Base-by-base conservation (phyloP, 2,888 invertebrate species). In the Platycnemis pennipes region DNA sequence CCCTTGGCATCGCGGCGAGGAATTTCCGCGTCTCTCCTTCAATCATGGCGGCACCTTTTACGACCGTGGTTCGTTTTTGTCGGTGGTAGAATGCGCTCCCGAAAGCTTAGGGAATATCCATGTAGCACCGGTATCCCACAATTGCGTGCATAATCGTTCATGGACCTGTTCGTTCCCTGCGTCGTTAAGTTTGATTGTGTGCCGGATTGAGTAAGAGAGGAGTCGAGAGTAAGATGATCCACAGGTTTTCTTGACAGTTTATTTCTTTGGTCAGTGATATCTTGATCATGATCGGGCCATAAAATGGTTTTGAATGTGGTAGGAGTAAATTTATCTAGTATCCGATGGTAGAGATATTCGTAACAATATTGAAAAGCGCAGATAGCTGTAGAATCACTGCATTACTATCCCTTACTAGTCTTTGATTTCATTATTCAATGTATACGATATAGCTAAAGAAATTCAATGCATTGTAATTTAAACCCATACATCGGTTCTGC, bases 21-120 rank as follows among this genome's bases (percentile, higher is more conserved):
- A 87, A 88, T 46, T 44, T 8, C 31, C n/a, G 88, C 42, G 46
- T 0, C 77, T 16, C 26, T 37, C 87, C 46, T 22, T 19, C 8
- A 49, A 88, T 88, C 49, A 88, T 42, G 88, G 46, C 88, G 49
- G 13, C 88, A 88, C 45, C 31, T 88, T 88, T 49, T 49, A 88
- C 8, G 77, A 77, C 77, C 77, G 49, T 31, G 88, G n/a, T 87
- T 87, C 7, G 46, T 4, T 88, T 49, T 13, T 46, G 45, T 88
- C 49, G 88, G 49, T 46, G 31, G 22, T 31, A 45, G n/a, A 87
- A 87, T 87, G n/a, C 22, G 46, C 63, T 26, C 1, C 63, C 77
- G 69, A 69, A 69, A 69, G 13, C 77, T 2, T 16, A 26, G 77
- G 37, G 77, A n/a, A 77, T 8, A n/a, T 37, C 77, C 8, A 77